A percentile compares a stretch with the other conserved stretches of the same genome.
Conservation (phyloP, 1,140 invertebrate genomes). For the Frieseomelitta varia region DNA sequence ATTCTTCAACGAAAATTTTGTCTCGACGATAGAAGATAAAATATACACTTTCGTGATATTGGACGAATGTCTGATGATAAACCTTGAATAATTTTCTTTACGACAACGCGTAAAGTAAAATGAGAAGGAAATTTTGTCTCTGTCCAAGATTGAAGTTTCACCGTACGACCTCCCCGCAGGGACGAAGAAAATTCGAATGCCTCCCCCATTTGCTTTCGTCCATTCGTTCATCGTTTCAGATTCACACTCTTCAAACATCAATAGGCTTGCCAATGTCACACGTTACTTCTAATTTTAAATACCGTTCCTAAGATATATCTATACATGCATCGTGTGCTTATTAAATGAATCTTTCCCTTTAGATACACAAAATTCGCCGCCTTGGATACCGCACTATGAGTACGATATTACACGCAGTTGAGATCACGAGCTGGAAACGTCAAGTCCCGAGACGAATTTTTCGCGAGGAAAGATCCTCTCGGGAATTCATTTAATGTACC, state of each 20-base stretch:
- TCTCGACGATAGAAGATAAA: not conserved
- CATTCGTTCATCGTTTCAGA: not conserved
- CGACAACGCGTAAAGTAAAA: not conserved
- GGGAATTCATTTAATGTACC: constrained; percentile 65
- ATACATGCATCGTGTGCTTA: constrained; percentile 64
- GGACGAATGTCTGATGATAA: not conserved
- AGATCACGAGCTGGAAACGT: constrained; percentile 77
- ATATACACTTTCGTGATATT: not conserved
- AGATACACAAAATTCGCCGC: constrained; percentile 64
- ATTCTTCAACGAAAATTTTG: not conserved
- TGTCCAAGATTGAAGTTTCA: constrained; percentile 1
- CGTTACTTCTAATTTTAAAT: constrained; percentile 41
- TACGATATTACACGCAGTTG: constrained; percentile 67
- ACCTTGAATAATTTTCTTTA: not conserved
- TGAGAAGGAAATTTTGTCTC: not conserved
- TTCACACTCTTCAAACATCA: not conserved
- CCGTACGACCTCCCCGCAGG: constrained; percentile 11
- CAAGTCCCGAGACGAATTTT: constrained; percentile 57
- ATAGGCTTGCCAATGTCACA: constrained; percentile 28
- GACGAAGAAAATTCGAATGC: not conserved
- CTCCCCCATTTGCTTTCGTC: not conserved
- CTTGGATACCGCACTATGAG: constrained; percentile 55
- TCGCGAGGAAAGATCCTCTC: constrained; percentile 34
- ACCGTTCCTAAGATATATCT: constrained; percentile 50
- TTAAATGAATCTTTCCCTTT: constrained; percentile 53